Evolutionary conservation across 2,797 vertebrate species (phyloP), one percentile per base, ranked within the genome.

Genomic region (Syngnathus acus): DNA sequence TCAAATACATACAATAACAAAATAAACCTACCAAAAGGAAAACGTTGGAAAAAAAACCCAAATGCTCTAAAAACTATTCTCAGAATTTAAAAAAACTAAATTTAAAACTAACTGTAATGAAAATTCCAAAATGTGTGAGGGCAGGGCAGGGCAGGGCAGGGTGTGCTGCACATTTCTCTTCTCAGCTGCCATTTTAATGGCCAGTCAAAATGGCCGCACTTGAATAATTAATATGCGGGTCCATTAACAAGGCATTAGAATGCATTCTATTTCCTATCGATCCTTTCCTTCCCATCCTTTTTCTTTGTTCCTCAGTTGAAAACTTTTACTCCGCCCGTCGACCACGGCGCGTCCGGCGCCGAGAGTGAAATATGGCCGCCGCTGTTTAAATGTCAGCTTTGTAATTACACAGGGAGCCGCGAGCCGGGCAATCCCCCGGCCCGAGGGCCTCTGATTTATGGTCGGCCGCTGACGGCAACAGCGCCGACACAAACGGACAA

Each of bases 161-260:
- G 26, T 2, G 82, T 80, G 86, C 83, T 78, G 83, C 85, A 84
- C 82, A 88, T 88, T 85, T 90, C 88, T 90, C 83, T 85, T 87
- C 80, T 82, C 75, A 78, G 86, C 87, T 89, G 89, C 86, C 88
- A 90, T 86, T 90, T 93, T 92, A 91, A 92, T 85, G 88, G 89
- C 89, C 84, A 90, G 85, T 88, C 90, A 91, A 92, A 92, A 92
- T 90, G 88, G 88, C 88, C 89, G 82, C 84, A 60, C 67, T 75
- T 92, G 89, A 93, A 92, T 92, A 92, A 93, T 92, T 91, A 92
- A 93, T 92, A 89, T 83, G 80, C 58, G 83, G 87, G 89, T 86
- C 91, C 91, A 93, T 93, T 93, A 92, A 92, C 86, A 88, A 90
- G 86, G 87, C 90, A 92, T 91, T 91, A 91, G 89, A 92, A 92